These are phyloP conservation scores for Capitulum mitella DNA, from an alignment of 2,888 invertebrate species.

Conservation along the genomic window DNA sequence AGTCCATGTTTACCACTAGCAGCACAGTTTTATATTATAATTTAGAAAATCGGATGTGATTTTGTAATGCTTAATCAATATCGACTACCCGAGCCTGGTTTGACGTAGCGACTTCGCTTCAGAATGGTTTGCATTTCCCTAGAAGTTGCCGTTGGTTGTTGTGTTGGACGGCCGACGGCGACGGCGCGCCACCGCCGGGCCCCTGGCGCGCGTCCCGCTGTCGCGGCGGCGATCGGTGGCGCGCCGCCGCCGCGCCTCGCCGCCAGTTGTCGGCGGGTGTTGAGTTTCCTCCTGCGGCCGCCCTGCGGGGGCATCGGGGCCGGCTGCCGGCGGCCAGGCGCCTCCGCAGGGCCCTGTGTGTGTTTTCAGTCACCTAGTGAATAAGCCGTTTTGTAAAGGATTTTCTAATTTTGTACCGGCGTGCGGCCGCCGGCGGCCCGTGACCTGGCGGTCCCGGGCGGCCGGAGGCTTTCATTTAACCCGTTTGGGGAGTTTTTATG, in stretches of 20 bases:
- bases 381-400: background rate
- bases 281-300: background rate
- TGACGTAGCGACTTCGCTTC: background rate
- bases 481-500: conserved; percentile 15
- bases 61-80: background rate
- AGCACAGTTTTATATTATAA: background rate
- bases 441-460: background rate
- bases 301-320: background rate
- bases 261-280: background rate
- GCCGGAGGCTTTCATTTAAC: background rate
- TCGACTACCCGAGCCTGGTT: background rate
- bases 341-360: background rate
- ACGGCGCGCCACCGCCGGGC: background rate
- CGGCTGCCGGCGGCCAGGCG: background rate
- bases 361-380: background rate
- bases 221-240: background rate
- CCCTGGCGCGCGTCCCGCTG: background rate
- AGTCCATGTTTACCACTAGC: conserved; percentile 19
- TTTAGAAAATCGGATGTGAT: background rate
- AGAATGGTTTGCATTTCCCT: background rate
- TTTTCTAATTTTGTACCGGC: conserved; percentile 17
- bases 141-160: background rate
- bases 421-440: background rate
- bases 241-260: conserved; percentile 16
- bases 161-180: background rate